phyloP scores from a whole-genome alignment of 2,888 invertebrate species.

The Lasioglossum vierecki region DNA sequence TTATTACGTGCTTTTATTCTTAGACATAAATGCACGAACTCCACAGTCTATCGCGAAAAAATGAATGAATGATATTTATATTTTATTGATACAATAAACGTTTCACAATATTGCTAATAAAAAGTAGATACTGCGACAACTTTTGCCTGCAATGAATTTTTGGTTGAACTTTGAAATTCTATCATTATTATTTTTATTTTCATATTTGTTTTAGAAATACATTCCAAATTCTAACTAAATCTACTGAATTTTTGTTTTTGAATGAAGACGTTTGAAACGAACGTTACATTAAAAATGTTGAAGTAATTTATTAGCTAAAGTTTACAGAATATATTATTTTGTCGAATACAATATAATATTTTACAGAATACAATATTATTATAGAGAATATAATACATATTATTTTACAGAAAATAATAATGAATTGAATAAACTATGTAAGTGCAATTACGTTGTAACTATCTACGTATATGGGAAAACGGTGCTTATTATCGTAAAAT shows the following conservation, averaged over 20 bases:
- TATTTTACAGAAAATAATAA: background rate
- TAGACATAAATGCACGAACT: background rate
- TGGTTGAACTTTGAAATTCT: no score
- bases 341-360: no score
- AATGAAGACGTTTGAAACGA: background rate
- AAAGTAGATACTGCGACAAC: background rate
- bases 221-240: background rate
- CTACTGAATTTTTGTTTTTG: background rate
- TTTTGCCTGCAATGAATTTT: background rate
- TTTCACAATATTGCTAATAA: background rate
- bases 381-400: background rate
- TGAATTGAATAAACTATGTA: background rate
- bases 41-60: background rate
- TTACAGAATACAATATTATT: no score
- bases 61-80: background rate
- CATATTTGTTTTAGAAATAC: background rate
- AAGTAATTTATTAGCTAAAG: no score
- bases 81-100: background rate
- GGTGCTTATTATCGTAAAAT: background rate
- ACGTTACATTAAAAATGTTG: background rate
- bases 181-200: background rate
- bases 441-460: constrained; percentile 1
- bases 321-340: no score
- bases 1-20: background rate
- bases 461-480: background rate